phyloP scores from a whole-genome alignment of 2,797 vertebrate species.

The Aplochiton taeniatus region DNA sequence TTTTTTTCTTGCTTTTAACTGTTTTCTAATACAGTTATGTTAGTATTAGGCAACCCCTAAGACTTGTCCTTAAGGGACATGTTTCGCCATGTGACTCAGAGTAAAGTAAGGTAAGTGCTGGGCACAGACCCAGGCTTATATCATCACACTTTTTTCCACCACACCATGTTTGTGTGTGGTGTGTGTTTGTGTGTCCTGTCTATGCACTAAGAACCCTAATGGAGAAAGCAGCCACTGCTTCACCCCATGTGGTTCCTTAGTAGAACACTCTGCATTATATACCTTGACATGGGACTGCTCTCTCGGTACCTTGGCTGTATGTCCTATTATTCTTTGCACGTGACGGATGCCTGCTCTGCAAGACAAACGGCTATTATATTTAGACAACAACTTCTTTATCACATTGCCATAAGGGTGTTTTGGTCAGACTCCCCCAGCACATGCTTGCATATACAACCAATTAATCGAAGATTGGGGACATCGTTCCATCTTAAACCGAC shows the following conservation, averaged over 20 bases:
- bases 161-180: not conserved
- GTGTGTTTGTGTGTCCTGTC: too few relatives aligned
- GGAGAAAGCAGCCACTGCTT: too few relatives aligned
- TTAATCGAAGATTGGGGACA: too few relatives aligned
- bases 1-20: not conserved
- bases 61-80: not conserved
- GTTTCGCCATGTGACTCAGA: not conserved
- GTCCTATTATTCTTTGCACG: not conserved
- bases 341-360: not conserved
- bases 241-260: too few relatives aligned
- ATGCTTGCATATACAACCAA: not conserved
- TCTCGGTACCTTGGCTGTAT: not conserved
- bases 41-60: not conserved
- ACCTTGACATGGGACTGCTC: too few relatives aligned
- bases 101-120: not conserved
- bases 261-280: too few relatives aligned
- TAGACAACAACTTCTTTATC: not conserved
- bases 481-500: too few relatives aligned
- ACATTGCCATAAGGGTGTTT: too few relatives aligned
- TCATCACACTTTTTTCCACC: not conserved
- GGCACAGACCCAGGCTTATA: not conserved
- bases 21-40: not conserved
- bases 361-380: not conserved
- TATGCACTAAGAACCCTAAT: too few relatives aligned
- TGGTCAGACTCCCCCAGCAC: slow-evolving; percentile 3